Evolutionary conservation across 2,797 vertebrate genomes (phyloP).

Genomic region (Periophthalmus magnuspinnatus): DNA sequence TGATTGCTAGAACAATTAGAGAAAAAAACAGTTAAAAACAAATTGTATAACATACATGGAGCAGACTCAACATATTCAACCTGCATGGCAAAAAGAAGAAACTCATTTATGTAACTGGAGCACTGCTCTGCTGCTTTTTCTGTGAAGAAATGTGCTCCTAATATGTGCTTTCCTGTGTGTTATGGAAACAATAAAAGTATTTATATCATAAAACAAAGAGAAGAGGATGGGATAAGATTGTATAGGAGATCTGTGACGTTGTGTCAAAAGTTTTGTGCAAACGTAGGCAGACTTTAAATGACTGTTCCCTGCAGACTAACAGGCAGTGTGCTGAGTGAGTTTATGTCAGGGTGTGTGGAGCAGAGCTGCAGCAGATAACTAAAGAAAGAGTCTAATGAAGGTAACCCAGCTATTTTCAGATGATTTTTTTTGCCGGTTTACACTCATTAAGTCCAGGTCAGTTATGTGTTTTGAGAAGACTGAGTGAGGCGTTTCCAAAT

Average conservation of each 20-base stretch:
- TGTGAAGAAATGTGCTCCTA: background rate
- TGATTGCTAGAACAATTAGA: background rate
- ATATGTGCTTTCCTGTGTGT: background rate
- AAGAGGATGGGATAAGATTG: background rate
- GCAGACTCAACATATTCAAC: constrained; percentile 21
- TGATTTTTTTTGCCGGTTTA: constrained; percentile 13
- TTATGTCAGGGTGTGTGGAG: constrained; percentile 15
- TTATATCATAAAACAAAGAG: background rate
- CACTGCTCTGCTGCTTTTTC: background rate
- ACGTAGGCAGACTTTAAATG: constrained; percentile 27
- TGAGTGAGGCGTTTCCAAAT: background rate
- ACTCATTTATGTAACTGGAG: constrained; percentile 13
- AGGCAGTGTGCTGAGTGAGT: constrained; percentile 15
- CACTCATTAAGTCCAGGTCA: background rate
- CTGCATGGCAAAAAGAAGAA: constrained; percentile 12
- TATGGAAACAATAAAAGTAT: background rate
- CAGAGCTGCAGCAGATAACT: constrained; percentile 11
- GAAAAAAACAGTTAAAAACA: background rate
- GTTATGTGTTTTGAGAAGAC: too few species aligned
- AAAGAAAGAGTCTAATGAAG: constrained; percentile 23
- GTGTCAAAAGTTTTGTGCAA: constrained; percentile 11
- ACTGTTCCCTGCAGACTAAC: constrained; percentile 14
- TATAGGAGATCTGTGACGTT: background rate
- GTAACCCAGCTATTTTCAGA: constrained; percentile 16
- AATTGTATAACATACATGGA: constrained; percentile 24